Evolutionary conservation across 2,113 vertebrate genomes (phyloP).

Genomic region (Hassar affinis): DNA sequence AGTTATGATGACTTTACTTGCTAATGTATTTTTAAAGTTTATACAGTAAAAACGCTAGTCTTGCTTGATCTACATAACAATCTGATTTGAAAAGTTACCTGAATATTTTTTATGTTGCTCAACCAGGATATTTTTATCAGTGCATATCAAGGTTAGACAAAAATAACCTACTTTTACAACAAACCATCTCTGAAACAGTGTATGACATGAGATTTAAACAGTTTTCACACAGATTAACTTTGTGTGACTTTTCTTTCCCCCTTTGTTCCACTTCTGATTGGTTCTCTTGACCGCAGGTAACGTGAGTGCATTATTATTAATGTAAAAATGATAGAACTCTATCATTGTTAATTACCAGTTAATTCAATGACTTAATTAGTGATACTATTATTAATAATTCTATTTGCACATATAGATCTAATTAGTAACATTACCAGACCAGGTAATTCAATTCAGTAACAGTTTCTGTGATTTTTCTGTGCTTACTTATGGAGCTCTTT

Average conservation of each 20-base stretch:
- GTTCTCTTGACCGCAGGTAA: neutral
- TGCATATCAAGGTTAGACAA: neutral
- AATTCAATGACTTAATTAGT: neutral
- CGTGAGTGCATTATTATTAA: neutral
- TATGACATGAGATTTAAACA: neutral
- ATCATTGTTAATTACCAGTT: neutral
- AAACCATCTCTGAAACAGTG: neutral
- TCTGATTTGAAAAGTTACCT: no score
- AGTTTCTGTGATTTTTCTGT: neutral
- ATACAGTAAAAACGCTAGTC: no score
- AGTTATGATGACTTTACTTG: no score
- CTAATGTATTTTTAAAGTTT: no score
- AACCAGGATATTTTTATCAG: no score
- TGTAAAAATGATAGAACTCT: neutral
- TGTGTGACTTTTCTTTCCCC: no score
- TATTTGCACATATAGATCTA: neutral
- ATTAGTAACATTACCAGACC: neutral
- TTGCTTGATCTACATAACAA: no score
- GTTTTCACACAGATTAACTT: neutral
- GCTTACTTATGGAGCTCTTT: neutral
- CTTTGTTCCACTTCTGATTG: neutral
- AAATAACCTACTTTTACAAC: neutral
- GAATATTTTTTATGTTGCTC: no score
- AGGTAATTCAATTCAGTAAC: neutral
- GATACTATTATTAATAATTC: neutral